These are phyloP conservation scores for Ceraclea dissimilis DNA, from an alignment of 2,888 invertebrate species.

Conservation along the genomic window DNA sequence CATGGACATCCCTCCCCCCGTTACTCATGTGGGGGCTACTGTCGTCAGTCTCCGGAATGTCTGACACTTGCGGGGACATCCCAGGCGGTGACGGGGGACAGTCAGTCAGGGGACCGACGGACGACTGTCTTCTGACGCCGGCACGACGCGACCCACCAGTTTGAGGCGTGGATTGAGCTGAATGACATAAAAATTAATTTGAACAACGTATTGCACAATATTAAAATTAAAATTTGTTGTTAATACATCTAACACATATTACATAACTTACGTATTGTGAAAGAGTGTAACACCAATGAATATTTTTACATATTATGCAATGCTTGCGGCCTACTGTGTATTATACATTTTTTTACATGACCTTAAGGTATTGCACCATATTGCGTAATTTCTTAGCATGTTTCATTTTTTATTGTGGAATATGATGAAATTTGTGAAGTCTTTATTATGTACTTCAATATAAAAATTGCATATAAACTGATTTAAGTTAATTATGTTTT, in stretches of 20 bases:
- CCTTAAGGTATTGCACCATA: too few relatives aligned
- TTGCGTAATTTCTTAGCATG: too few relatives aligned
- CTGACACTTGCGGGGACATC: slow-evolving; percentile 40
- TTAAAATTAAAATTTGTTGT: not conserved
- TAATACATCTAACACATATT: not conserved
- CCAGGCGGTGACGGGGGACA: slow-evolving; percentile 46
- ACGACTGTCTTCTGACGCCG: slow-evolving; percentile 55
- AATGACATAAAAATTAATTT: not conserved
- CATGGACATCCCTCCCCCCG: slow-evolving; percentile 28
- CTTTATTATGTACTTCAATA: too few relatives aligned
- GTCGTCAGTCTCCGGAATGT: slow-evolving; percentile 38
- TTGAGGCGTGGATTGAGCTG: slow-evolving; percentile 43
- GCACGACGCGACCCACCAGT: slow-evolving; percentile 50
- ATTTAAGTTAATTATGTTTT: too few relatives aligned
- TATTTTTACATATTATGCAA: too few relatives aligned
- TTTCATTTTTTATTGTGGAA: too few relatives aligned
- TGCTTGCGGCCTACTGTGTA: too few relatives aligned
- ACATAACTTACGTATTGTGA: not conserved
- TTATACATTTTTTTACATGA: too few relatives aligned
- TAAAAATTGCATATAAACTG: too few relatives aligned
- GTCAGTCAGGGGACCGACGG: slow-evolving; percentile 53
- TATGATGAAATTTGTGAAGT: too few relatives aligned
- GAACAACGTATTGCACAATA: not conserved
- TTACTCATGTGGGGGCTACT: slow-evolving; percentile 28
- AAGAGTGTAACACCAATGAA: too few relatives aligned